These are phyloP conservation scores for Ahaetulla prasina DNA, from an alignment of 2,113 vertebrate genomes.

Conservation along the genomic window DNA sequence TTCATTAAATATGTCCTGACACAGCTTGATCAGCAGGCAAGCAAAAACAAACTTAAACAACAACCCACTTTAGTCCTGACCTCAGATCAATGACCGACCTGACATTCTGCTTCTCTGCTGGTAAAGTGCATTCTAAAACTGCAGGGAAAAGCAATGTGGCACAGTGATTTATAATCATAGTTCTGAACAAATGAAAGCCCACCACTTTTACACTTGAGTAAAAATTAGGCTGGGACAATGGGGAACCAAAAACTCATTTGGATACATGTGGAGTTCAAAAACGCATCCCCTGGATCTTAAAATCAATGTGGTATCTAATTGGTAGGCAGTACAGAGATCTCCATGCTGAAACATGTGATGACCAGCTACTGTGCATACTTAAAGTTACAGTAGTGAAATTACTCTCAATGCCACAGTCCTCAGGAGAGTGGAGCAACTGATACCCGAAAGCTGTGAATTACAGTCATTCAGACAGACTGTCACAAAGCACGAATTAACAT, in stretches of 20 bases:
- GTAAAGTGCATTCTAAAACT: slow-evolving; percentile 51
- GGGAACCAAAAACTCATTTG: slow-evolving; percentile 72
- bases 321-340: slow-evolving; percentile 47
- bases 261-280: slow-evolving; percentile 69
- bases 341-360: slow-evolving; percentile 27
- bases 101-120: slow-evolving; percentile 52
- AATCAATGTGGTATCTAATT: slow-evolving; percentile 54
- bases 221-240: slow-evolving; percentile 61
- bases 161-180: slow-evolving; percentile 55
- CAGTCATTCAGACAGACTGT: slow-evolving; percentile 52
- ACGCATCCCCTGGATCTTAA: slow-evolving; percentile 57
- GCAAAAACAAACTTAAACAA: slow-evolving; percentile 63
- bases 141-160: slow-evolving; percentile 46
- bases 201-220: slow-evolving; percentile 63
- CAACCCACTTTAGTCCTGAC: slow-evolving; percentile 50
- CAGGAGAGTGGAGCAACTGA: slow-evolving; percentile 43
- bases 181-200: slow-evolving; percentile 61
- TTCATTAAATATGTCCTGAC: slow-evolving; percentile 37
- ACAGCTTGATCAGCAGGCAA: slow-evolving; percentile 14
- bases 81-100: slow-evolving; percentile 56
- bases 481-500: slow-evolving; percentile 61
- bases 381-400: slow-evolving; percentile 53
- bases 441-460: slow-evolving; percentile 58
- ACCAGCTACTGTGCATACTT: slow-evolving; percentile 47
- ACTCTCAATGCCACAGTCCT: slow-evolving; percentile 41